These are phyloP conservation scores for Aurelia sp. DNA, from an alignment of 30 jellyfish, hydroid and myxozoan species.

Conservation along the genomic window DNA sequence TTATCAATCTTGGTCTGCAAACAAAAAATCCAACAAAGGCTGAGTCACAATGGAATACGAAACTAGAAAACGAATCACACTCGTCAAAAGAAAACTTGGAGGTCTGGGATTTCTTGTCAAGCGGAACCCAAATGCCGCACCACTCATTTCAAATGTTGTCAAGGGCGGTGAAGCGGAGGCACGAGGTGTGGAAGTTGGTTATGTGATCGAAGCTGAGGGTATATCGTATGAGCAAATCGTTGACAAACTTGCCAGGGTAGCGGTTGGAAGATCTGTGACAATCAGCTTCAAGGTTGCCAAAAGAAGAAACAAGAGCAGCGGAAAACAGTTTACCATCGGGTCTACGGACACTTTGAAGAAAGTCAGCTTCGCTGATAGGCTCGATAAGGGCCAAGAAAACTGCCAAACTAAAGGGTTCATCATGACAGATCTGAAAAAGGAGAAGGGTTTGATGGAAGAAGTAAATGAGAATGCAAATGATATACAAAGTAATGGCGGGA, in stretches of 20 bases:
- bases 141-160: conserved; percentile 38
- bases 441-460: neutral
- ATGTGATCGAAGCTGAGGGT: conserved; percentile 49
- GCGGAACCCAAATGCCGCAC: conserved; percentile 30
- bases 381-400: neutral
- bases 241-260: conserved; percentile 55
- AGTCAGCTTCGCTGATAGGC: neutral
- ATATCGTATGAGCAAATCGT: conserved; percentile 31
- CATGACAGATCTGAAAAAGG: conserved; percentile 1
- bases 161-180: conserved; percentile 85
- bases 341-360: neutral
- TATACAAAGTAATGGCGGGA: neutral
- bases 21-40: neutral
- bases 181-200: conserved; percentile 71
- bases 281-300: conserved; percentile 27
- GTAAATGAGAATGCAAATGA: neutral
- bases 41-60: conserved; percentile 1
- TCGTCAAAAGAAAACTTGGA: conserved; percentile 76
- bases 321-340: neutral
- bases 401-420: neutral
- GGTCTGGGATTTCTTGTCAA: conserved; percentile 70
- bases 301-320: neutral
- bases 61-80: conserved; percentile 28
- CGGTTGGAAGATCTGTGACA: conserved; percentile 52
- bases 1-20: no score